Conservation (phyloP, 1,140 invertebrate genomes). For the Choristoneura fumiferana region DNA sequence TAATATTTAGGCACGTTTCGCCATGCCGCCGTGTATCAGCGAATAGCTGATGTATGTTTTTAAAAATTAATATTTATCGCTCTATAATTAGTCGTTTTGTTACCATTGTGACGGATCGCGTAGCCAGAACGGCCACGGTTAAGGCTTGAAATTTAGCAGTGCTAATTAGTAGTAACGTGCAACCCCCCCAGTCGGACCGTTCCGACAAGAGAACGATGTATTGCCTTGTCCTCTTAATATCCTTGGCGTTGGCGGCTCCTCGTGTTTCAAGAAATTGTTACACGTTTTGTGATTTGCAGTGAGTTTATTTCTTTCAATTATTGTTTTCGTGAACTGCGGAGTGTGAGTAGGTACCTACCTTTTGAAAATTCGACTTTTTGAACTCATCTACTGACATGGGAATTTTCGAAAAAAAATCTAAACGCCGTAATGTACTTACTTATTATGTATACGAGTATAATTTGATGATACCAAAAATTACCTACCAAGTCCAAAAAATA, state of each 20-base stretch:
- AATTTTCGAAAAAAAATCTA: too few species aligned
- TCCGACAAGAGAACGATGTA: neutral
- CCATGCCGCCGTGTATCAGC: slow-evolving; percentile 6
- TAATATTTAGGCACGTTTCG: slow-evolving; percentile 24
- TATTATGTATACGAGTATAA: too few species aligned
- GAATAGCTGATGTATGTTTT: slow-evolving; percentile 22
- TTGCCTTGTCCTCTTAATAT: neutral
- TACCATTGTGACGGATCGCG: slow-evolving; percentile 20
- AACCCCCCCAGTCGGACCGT: neutral
- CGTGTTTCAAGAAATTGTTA: neutral
- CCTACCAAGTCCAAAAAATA: too few species aligned
- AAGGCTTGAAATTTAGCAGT: neutral
- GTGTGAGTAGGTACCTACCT: too few species aligned
- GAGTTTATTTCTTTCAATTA: neutral
- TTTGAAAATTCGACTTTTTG: too few species aligned
- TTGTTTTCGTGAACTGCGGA: neutral
- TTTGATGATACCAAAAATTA: too few species aligned
- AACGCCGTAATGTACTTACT: too few species aligned
- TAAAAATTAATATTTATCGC: slow-evolving; percentile 22
- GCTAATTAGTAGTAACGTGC: neutral
- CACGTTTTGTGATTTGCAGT: neutral
- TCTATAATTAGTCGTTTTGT: slow-evolving; percentile 23
- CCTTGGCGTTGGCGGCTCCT: slow-evolving; percentile 2
- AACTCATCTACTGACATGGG: too few species aligned
- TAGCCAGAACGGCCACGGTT: slow-evolving; percentile 7